Base-by-base conservation (phyloP, 2,797 vertebrate genomes). In the Sebastiscus albofasciatus region DNA sequence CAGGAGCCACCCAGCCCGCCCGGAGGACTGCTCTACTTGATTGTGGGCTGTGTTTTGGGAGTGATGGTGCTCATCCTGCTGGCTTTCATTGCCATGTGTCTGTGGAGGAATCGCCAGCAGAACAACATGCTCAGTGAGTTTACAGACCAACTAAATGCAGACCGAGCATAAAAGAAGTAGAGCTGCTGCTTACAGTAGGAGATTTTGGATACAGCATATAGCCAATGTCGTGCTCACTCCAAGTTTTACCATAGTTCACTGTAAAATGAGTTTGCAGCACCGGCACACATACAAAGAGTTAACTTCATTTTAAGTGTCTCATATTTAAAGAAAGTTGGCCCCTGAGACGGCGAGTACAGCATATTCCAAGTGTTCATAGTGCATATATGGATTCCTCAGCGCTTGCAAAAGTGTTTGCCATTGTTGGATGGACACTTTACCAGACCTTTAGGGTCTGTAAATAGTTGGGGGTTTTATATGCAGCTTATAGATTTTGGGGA, bases 11-110 rank as follows among this genome's bases (percentile, higher is more conserved):
- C 1, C 67, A 94, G 46, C 92, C 88, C 92, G 1, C 94, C 93
- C 0, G 95, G 83, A 36, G 96, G 52, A 2, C 95, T 98, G 90
- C 92, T 99, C 0, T 99, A 99, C 84, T 91, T 99, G 80, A 97
- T 99, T 0, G 98, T 99, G 56, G 98, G 98, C 90, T 97, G 97
- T 0, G 96, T 99, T 52, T 90, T 99, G 10, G 97, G 96, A 0
- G 96, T 97, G 70, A 99, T 99, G 98, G 97, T 99, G 26, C 96
- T 99, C 67, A 99, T 99, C 72, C 95, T 99, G 65, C 95, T 99
- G 74, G 95, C 93, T 8, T 99, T 99, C 85, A 99, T 99, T 2
- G 97, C 97, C 79, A 98, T 99, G 96, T 99, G 98, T 82, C 94
- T 99, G n/a, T 98, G 97, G 97, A 97, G 97, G 94, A 99, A 97